Percentiles rank a stretch among this genome's conserved stretches.
These are phyloP conservation scores for Rhynchonycteris naso DNA, from an alignment of 2,797 vertebrate genomes.

Conservation along the genomic window DNA sequence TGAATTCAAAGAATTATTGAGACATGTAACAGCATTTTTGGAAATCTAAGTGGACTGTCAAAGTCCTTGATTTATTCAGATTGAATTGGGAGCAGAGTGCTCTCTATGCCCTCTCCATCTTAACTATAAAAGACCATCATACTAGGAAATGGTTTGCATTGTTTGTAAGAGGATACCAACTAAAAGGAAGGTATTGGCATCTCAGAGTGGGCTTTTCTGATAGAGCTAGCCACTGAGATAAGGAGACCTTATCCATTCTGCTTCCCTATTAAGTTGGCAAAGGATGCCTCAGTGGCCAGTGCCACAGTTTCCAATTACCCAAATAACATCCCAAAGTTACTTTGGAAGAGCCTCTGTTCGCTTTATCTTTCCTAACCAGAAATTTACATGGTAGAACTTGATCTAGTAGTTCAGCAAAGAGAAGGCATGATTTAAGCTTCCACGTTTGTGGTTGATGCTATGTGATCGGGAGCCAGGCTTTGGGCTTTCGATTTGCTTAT, in stretches of 20 bases:
- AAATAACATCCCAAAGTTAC: neutral
- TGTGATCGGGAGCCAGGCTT: constrained; percentile 5
- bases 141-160: neutral
- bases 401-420: neutral
- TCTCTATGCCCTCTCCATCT: neutral
- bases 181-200: neutral
- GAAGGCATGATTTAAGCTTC: neutral
- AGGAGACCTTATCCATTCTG: neutral
- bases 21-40: neutral
- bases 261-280: neutral
- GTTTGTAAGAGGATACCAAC: neutral
- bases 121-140: neutral
- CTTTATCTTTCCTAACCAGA: constrained; percentile 8
- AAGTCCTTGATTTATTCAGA: neutral
- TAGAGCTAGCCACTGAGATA: neutral
- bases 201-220: neutral
- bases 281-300: neutral
- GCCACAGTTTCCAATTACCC: neutral
- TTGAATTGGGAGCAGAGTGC: neutral
- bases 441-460: neutral
- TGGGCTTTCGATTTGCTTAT: constrained; percentile 11
- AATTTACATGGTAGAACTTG: neutral
- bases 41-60: neutral
- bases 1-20: constrained; percentile 37
- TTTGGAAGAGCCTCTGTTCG: neutral